Evolutionary conservation across 92 coral and sea anemone genomes (phyloP).

Genomic region (Umimayanthus kanabou): DNA sequence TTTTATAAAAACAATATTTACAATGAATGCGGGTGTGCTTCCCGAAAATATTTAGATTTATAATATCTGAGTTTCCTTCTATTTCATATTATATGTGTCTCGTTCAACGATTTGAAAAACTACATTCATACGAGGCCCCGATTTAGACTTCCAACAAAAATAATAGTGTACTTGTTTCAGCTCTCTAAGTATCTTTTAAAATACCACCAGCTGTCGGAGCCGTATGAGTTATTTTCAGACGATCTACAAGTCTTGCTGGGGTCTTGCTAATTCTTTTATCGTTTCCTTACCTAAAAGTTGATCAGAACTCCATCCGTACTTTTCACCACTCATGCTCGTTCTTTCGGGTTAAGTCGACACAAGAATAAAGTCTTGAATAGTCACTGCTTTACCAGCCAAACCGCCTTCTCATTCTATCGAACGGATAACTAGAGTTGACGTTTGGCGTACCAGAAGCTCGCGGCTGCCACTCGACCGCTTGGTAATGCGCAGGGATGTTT

Average conservation of each 20-base stretch:
- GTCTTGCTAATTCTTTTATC: too few relatives aligned
- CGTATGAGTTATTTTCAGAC: too few relatives aligned
- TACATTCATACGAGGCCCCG: too few relatives aligned
- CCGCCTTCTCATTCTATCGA: background rate
- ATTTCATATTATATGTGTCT: too few relatives aligned
- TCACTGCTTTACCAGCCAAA: background rate
- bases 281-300: constrained; percentile 13
- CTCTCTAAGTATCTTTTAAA: too few relatives aligned
- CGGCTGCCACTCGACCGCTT: background rate
- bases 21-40: background rate
- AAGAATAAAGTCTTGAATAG: background rate
- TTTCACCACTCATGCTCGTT: constrained; percentile 20
- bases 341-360: background rate
- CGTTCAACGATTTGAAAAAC: background rate
- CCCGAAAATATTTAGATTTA: background rate
- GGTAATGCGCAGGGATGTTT: background rate
- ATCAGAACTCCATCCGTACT: constrained; percentile 24
- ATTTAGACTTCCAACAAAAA: too few relatives aligned
- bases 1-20: background rate
- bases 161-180: too few relatives aligned
- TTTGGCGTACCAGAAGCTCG: background rate
- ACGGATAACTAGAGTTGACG: background rate
- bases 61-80: background rate
- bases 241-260: background rate
- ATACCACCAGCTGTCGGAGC: too few relatives aligned